These are phyloP conservation scores for Noctua fimbriata DNA, from an alignment of 2,888 invertebrate genomes.

Conservation along the genomic window DNA sequence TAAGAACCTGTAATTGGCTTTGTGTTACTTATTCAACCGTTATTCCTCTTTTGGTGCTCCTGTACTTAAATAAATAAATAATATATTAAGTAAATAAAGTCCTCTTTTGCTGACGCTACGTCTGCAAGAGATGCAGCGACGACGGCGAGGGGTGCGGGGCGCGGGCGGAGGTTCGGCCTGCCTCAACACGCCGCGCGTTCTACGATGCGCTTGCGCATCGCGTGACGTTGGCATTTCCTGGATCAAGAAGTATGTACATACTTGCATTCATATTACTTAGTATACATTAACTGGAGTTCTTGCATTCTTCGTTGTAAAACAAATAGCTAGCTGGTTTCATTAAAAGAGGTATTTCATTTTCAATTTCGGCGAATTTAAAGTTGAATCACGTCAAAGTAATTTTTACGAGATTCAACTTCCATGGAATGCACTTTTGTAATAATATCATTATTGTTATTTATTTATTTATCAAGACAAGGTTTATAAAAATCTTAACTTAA, in stretches of 20 bases:
- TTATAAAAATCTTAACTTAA: too few species aligned
- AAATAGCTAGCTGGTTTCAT: neutral
- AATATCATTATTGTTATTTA: too few species aligned
- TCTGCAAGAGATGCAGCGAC: constrained; percentile 54
- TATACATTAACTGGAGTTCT: constrained; percentile 4
- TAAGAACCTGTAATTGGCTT: neutral
- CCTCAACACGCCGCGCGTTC: constrained; percentile 87
- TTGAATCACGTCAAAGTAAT: neutral
- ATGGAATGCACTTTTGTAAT: neutral
- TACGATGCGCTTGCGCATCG: constrained; percentile 75
- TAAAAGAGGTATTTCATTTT: neutral
- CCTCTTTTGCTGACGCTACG: constrained; percentile 76
- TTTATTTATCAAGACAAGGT: too few species aligned
- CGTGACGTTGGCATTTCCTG: constrained; percentile 76
- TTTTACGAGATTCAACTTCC: neutral
- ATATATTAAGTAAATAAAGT: neutral
- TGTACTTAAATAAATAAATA: neutral
- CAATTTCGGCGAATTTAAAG: neutral
- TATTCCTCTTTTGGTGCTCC: neutral
- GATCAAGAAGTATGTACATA: constrained; percentile 50
- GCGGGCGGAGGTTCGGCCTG: constrained; percentile 82
- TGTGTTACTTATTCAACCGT: neutral
- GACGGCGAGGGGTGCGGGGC: constrained; percentile 58
- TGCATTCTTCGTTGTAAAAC: neutral
- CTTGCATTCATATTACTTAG: constrained; percentile 39